Evolutionary conservation across 2,797 vertebrate genomes (phyloP).

Genomic region (Pampus argenteus): DNA sequence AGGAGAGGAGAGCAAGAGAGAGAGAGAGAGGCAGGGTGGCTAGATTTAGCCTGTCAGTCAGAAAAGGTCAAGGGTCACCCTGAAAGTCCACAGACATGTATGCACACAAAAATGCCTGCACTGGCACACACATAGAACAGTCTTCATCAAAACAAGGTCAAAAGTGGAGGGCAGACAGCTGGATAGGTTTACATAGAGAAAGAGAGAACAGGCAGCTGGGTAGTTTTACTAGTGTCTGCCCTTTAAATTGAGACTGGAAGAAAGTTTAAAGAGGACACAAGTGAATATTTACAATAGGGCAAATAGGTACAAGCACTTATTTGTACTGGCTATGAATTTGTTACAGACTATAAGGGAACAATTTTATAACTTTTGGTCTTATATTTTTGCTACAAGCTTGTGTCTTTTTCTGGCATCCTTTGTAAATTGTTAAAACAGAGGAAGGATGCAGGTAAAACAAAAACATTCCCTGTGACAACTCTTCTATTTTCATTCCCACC

Average conservation of each 20-base stretch:
- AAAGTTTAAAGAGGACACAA: constrained; percentile 78
- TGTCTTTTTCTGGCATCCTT: constrained; percentile 25
- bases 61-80: constrained; percentile 66
- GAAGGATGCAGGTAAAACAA: constrained; percentile 62
- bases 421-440: constrained; percentile 40
- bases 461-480: constrained; percentile 33
- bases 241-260: constrained; percentile 74
- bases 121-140: constrained; percentile 52
- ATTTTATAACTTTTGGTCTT: constrained; percentile 20
- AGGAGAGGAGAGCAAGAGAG: constrained; percentile 51
- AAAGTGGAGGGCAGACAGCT: constrained; percentile 78
- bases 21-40: constrained; percentile 56
- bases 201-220: constrained; percentile 74
- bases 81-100: constrained; percentile 70
- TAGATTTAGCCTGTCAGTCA: constrained; percentile 79
- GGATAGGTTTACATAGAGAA: constrained; percentile 72
- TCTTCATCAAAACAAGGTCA: constrained; percentile 81
- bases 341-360: constrained; percentile 30
- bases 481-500: constrained; percentile 26
- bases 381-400: constrained; percentile 35
- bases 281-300: constrained; percentile 72
- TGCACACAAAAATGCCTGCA: constrained; percentile 49
- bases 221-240: constrained; percentile 77
- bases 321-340: too few species aligned
- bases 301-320: constrained; percentile 67